Conservation (phyloP, 2,113 vertebrate species). For the Coptodon bakossiorum region DNA sequence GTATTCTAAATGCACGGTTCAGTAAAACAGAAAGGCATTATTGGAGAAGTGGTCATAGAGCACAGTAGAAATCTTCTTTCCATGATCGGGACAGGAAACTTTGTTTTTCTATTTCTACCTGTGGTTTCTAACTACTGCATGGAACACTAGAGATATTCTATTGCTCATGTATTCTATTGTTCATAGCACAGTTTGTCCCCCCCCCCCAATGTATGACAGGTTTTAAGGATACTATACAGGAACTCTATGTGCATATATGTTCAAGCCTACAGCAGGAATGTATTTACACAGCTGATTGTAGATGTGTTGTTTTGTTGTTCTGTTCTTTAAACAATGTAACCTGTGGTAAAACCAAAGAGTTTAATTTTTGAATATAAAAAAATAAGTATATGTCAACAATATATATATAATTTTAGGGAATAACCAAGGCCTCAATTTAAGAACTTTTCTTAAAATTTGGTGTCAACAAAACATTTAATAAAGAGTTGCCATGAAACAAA, state of each 20-base stretch:
- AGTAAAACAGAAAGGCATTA: constrained; percentile 47
- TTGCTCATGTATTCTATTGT: not conserved
- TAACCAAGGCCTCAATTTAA: not conserved
- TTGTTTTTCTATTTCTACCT: not conserved
- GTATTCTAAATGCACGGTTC: constrained; percentile 33
- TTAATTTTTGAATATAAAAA: not conserved
- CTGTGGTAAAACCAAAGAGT: not conserved
- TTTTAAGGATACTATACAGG: not conserved
- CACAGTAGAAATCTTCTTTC: constrained; percentile 12
- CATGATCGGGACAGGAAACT: not conserved
- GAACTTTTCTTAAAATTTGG: not conserved
- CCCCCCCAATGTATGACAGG: not conserved
- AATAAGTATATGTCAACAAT: not conserved
- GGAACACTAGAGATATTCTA: not conserved
- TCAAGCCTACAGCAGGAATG: not conserved
- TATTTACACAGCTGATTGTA: not conserved
- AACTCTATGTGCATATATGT: constrained; percentile 1
- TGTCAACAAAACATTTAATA: not conserved
- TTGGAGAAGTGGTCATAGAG: constrained; percentile 31
- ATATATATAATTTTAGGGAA: not conserved
- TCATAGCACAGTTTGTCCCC: not conserved
- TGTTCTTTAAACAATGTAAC: not conserved
- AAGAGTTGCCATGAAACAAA: not conserved
- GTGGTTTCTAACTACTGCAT: not conserved
- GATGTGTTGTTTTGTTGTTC: not conserved